Conservation (phyloP, 2,113 vertebrate species). For the Rhea americana region DNA sequence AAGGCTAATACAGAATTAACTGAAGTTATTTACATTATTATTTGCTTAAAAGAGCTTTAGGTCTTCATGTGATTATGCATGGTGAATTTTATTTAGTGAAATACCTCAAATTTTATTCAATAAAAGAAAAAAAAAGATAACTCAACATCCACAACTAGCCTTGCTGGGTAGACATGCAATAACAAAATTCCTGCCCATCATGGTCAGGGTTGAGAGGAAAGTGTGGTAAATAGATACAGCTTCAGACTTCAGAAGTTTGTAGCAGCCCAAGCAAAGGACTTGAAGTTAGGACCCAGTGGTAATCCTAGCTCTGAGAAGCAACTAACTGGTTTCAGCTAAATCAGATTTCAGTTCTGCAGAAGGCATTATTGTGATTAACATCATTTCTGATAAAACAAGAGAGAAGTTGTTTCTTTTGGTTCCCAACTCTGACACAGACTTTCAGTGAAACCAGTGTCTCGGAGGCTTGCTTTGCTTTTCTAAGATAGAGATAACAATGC, state of each 20-base stretch:
- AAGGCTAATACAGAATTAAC: neutral
- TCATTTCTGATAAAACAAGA: neutral
- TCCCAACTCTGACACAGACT: neutral
- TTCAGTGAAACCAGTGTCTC: neutral
- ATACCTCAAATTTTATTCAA: neutral
- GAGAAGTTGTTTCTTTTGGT: rapidly evolving
- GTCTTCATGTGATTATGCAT: neutral
- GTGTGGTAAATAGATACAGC: neutral
- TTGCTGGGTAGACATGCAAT: neutral
- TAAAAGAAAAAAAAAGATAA: neutral
- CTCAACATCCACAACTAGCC: neutral
- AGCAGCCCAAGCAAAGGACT: neutral
- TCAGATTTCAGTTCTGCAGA: neutral
- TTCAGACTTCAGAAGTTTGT: neutral
- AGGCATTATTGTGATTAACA: neutral
- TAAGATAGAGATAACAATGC: neutral
- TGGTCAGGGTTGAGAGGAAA: neutral
- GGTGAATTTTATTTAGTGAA: neutral
- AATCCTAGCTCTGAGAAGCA: neutral
- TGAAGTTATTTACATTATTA: neutral
- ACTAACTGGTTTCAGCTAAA: neutral
- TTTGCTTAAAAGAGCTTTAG: neutral
- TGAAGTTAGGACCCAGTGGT: neutral
- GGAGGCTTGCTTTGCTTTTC: neutral
- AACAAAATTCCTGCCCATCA: neutral